Evolutionary conservation across 2,113 vertebrate species (phyloP).

Genomic region (Platysternon megacephalum): DNA sequence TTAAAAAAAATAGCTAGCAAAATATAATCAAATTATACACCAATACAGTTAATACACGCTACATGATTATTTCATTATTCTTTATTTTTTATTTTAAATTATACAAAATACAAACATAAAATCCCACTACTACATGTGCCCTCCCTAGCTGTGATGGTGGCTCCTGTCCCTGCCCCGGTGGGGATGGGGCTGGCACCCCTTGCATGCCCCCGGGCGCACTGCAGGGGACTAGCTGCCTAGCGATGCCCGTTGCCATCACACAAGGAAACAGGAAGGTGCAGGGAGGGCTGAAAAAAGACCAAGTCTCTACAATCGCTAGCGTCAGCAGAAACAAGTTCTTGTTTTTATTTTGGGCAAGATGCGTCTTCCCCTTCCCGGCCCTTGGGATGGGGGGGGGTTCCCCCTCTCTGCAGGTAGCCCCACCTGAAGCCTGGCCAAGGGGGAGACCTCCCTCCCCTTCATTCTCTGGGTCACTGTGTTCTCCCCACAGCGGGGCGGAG

Average conservation of each 20-base stretch:
- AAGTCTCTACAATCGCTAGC: not conserved
- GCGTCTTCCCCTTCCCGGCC: not conserved
- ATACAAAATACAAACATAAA: no score
- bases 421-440: not conserved
- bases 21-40: no score
- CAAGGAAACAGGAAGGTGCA: not conserved
- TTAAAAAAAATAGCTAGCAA: no score
- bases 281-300: not conserved
- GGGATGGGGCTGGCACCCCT: no score
- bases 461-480: not conserved
- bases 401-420: not conserved
- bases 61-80: no score
- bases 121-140: no score
- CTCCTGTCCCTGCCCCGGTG: no score
- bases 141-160: no score
- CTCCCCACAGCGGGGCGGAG: not conserved
- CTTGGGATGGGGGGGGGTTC: not conserved
- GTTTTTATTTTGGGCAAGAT: not conserved
- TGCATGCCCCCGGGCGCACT: no score
- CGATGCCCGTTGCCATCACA: not conserved
- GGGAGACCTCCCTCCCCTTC: not conserved
- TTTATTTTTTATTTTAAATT: no score
- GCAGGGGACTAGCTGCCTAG: no score
- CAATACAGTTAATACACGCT: no score
- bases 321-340: not conserved